Base-by-base conservation (phyloP, 30 jellyfish, hydroid and myxozoan genomes). In the Catostylus mosaicus region DNA sequence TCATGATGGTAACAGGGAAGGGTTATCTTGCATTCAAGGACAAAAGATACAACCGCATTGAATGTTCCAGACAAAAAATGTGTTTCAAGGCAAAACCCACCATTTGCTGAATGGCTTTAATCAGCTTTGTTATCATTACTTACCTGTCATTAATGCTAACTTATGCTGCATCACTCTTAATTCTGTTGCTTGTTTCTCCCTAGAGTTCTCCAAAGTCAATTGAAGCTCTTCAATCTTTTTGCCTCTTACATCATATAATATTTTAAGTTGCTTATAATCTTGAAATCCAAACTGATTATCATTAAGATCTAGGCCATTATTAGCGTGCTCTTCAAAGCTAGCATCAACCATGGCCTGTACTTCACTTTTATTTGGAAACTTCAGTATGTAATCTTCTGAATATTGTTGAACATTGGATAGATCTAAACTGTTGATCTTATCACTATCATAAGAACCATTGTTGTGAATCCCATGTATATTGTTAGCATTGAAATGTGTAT, bases 171-270 rank as follows among this genome's bases (percentile, higher is more conserved):
- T 30, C 30, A 91, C 72, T 50, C 98, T 56, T 14, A 72, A 31
- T 47, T 91, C 95, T 80, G 77, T 78, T 16, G 68, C 87, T 0
- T 52, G 72, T 37, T 80, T 86, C 45, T 85, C 96, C 16, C 30
- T 85, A 48, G 34, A 60, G 23, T 34, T 83, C 56, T 81, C 88
- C 30, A 86, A 19, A 1, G 30, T 24, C 36, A 43, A 60, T 75
- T 78, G 91, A 74, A 91, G 72, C 59, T 78, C 91, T 38, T 91
- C 96, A 35, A 91, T 85, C 69, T 91, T 91, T 40, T 88, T 63
- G 1, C 98, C 98, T 24, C 98, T 59, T 3, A 93, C 98, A 16
- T 85, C 90, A 46, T 91, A 91, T n/a, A 91, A 90, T 20, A 86
- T 80, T 61, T 80, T 82, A 26, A 91, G 71, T 73, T 91, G 98